These are phyloP conservation scores for Hipposideros armiger DNA, from an alignment of 2,113 vertebrate species.

Conservation along the genomic window DNA sequence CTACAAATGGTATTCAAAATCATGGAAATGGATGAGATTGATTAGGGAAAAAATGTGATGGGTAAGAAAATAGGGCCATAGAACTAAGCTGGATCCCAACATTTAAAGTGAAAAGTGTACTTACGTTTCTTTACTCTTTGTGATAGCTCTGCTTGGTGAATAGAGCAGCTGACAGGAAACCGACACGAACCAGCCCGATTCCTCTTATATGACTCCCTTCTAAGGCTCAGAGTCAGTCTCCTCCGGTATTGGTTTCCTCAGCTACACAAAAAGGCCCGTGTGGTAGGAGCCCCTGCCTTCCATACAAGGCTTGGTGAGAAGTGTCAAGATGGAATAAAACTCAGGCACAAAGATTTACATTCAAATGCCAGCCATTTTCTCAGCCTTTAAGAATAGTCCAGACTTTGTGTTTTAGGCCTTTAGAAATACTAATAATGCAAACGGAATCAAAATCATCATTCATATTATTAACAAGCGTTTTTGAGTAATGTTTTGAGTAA, in stretches of 20 bases:
- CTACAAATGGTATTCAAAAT: background rate
- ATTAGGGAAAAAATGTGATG: background rate
- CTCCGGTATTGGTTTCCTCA: background rate
- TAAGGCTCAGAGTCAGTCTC: background rate
- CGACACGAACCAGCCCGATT: background rate
- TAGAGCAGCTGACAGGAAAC: background rate
- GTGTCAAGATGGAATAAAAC: slow-evolving; percentile 79
- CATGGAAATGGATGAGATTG: background rate
- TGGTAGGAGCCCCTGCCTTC: slow-evolving; percentile 52
- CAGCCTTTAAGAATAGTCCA: slow-evolving; percentile 52
- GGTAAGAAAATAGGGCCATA: background rate
- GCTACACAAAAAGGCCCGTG: slow-evolving; percentile 65
- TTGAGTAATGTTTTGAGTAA: slow-evolving; percentile 81
- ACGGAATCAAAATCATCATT: slow-evolving; percentile 78
- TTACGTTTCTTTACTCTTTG: background rate
- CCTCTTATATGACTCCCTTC: background rate
- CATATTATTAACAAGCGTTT: slow-evolving; percentile 80
- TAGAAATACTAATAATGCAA: slow-evolving; percentile 72
- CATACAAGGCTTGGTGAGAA: slow-evolving; percentile 66
- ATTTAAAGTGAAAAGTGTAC: background rate
- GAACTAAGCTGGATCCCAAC: background rate
- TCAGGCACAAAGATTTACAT: slow-evolving; percentile 71
- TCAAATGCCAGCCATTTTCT: slow-evolving; percentile 47
- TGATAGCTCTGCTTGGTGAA: background rate
- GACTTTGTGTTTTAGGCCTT: slow-evolving; percentile 46